These are phyloP conservation scores for Eretmocerus hayati DNA, from an alignment of 2,888 invertebrate species.

Conservation along the genomic window DNA sequence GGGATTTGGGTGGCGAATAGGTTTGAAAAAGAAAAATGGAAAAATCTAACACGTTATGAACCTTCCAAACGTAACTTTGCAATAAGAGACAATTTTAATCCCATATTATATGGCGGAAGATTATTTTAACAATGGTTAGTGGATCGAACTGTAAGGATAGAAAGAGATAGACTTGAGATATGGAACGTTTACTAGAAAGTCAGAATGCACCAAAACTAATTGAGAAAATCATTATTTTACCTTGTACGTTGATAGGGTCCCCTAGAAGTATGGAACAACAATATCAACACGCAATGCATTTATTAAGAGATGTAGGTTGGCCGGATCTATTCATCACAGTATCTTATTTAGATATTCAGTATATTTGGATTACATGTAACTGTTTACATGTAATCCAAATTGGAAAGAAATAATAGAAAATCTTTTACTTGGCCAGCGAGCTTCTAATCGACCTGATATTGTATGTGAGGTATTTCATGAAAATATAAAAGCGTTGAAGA, in stretches of 20 bases:
- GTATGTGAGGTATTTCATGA: conserved; percentile 10
- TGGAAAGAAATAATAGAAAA: conserved; percentile 25
- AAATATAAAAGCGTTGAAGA: conserved; percentile 15
- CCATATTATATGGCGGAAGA: no score
- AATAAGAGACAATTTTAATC: conserved; percentile 1
- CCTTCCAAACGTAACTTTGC: conserved; percentile 5
- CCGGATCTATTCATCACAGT: conserved; percentile 2
- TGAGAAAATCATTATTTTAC: conserved; percentile 14
- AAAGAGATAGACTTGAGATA: no score
- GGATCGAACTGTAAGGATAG: no score
- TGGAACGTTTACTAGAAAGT: conserved; percentile 6
- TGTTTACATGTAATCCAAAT: conserved; percentile 24
- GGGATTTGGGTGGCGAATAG: conserved; percentile 13
- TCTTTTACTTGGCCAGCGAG: conserved; percentile 19
- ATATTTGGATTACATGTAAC: conserved; percentile 23
- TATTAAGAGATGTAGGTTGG: conserved; percentile 8
- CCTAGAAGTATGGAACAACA: conserved; percentile 16
- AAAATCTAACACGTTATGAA: background rate
- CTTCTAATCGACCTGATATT: conserved; percentile 24
- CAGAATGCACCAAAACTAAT: no score
- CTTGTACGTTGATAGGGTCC: conserved; percentile 15
- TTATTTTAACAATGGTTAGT: no score
- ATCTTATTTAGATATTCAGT: no score
- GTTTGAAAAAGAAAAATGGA: background rate
- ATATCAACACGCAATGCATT: conserved; percentile 23